These are phyloP conservation scores for Cardinalis cardinalis DNA, from an alignment of 2,113 vertebrate species.

Conservation along the genomic window DNA sequence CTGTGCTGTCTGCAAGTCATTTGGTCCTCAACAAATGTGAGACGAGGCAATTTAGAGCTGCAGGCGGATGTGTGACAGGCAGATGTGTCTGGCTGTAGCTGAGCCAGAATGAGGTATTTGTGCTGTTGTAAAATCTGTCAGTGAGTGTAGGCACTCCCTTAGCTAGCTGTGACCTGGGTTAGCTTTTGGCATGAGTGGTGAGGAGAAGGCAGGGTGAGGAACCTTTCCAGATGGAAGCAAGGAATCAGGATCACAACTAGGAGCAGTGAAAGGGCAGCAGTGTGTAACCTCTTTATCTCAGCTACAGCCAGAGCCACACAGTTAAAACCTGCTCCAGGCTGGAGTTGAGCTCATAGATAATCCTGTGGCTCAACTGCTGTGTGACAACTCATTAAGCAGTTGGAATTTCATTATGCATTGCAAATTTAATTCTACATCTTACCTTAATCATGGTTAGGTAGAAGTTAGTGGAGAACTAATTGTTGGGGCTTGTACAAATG, in stretches of 20 bases:
- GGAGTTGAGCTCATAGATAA: rapidly evolving
- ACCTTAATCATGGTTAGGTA: neutral
- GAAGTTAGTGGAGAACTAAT: neutral
- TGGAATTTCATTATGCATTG: neutral
- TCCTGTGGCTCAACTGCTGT: neutral
- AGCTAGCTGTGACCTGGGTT: neutral
- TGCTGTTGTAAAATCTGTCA: neutral
- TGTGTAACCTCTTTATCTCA: neutral
- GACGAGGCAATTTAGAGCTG: neutral
- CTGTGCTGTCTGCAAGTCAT: neutral
- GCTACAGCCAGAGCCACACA: neutral
- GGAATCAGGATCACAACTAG: neutral
- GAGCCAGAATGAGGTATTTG: neutral
- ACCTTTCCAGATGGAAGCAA: neutral
- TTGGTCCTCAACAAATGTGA: neutral
- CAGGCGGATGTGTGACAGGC: neutral
- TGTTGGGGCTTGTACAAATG: neutral
- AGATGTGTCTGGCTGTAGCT: neutral
- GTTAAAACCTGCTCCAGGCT: neutral
- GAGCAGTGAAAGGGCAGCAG: neutral
- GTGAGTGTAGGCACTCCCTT: neutral
- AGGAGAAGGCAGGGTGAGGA: neutral
- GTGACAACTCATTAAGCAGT: neutral
- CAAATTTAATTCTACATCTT: neutral
- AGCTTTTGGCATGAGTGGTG: neutral